Evolutionary conservation across 2,797 vertebrate species (phyloP), one percentile per base, ranked within the genome.

Genomic region (Enteromius mattozi): DNA sequence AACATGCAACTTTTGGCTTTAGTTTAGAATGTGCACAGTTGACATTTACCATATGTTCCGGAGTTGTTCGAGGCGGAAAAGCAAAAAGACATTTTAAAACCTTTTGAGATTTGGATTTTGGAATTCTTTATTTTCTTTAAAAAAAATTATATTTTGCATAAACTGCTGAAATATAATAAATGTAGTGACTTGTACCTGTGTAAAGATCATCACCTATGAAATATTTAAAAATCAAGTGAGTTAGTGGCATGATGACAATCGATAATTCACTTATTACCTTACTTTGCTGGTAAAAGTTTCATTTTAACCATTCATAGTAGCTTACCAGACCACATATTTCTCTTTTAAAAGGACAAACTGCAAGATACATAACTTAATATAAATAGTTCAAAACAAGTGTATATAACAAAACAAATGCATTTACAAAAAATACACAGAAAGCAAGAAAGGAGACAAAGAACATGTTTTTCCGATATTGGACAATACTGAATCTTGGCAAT

Each of bases 361-460:
- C 77, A 86, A 88, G 81, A 80, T 88, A 89, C 80, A 87, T 91
- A 89, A 89, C 85, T 90, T 95, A 93, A 95, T 96, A 98, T 98
- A 99, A 99, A 98, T 99, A 97, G 93, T 95, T 92, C 93, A 94
- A 95, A 94, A 93, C 94, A 93, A 92, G 88, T 91, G 89, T 92
- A 89, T 91, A 94, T 94, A 95, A 96, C 59, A 66, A 82, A 51
- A 66, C 21, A 66, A 82, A n/a, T 21, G 45, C 45, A 69, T 96
- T 96, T 96, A 96, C 95, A 97, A 94, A 94, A 84, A 95, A 61
- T 92, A 84, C 24, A 84, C 65, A 71, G 19, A 56, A 81, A 24
- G 47, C 12, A 13, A 37, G 24, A 72, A 47, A 45, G 4, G 0
- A 66, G 54, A 61, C 14, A 66, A 6, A 65, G 30, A 54, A 71